These are phyloP conservation scores for Diuraphis noxia DNA, from an alignment of 1,140 invertebrate genomes.

Conservation along the genomic window DNA sequence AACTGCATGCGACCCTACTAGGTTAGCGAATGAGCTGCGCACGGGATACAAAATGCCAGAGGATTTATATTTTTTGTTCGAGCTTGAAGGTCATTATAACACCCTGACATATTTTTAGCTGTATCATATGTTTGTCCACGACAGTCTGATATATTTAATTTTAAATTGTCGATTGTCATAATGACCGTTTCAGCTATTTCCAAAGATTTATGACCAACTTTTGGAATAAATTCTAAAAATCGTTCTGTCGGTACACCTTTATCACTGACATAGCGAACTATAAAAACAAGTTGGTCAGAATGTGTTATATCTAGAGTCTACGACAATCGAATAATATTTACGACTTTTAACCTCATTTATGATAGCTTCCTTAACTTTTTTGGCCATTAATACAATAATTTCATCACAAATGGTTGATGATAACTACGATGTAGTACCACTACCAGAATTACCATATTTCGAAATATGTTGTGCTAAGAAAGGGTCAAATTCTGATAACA, in stretches of 20 bases:
- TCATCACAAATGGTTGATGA: slow-evolving; percentile 59
- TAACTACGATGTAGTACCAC: slow-evolving; percentile 58
- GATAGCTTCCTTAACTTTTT: slow-evolving; percentile 48
- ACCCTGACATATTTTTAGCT: background rate
- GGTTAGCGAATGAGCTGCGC: background rate
- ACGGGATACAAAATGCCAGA: background rate
- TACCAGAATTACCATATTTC: slow-evolving; percentile 58
- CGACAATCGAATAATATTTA: slow-evolving; percentile 28
- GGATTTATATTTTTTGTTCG: slow-evolving; percentile 1
- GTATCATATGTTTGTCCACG: background rate
- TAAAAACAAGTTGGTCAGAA: slow-evolving; percentile 20
- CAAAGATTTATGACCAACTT: background rate
- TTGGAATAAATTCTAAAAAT: background rate
- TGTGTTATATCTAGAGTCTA: slow-evolving; percentile 35
- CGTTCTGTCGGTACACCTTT: background rate
- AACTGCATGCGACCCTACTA: background rate
- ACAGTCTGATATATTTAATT: background rate
- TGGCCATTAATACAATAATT: slow-evolving; percentile 59
- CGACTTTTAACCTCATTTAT: background rate
- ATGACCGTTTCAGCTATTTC: background rate
- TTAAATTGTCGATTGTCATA: background rate
- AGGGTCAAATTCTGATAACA: slow-evolving; percentile 59
- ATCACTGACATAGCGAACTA: background rate
- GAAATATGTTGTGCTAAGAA: slow-evolving; percentile 59
- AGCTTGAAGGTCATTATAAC: background rate